A percentile compares a stretch with the other conserved stretches of the same genome.
Conservation (phyloP, 2,888 invertebrate genomes). For the Anagyrus pseudococci region DNA sequence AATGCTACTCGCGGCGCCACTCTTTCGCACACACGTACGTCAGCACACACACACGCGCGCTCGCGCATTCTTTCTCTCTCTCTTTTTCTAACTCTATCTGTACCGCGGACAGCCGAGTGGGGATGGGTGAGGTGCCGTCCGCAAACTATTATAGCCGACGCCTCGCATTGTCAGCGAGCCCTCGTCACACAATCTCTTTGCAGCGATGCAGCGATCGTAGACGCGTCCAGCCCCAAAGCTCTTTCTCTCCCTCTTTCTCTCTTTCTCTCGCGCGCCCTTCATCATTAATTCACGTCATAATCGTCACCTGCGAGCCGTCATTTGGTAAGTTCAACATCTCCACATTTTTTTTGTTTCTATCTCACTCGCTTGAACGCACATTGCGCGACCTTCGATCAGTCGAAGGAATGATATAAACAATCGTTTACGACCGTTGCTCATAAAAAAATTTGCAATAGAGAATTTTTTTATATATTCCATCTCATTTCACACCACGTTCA, state of each 20-base stretch:
- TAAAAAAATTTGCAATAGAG: no score
- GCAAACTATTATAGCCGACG: slow-evolving; percentile 21
- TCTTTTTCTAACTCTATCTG: slow-evolving; percentile 1
- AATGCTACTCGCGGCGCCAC: no score
- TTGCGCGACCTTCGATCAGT: no score
- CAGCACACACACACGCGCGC: slow-evolving; percentile 14
- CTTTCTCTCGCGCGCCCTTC: not conserved
- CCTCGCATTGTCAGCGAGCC: slow-evolving; percentile 28
- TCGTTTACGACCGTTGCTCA: no score
- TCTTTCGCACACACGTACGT: not conserved
- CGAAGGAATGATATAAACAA: no score
- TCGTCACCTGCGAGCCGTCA: not conserved
- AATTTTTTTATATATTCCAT: no score
- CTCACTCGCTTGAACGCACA: no score
- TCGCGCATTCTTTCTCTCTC: not conserved
- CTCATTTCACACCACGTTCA: no score
- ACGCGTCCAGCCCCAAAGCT: slow-evolving; percentile 2
- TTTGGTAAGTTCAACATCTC: not conserved
- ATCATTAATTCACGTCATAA: not conserved
- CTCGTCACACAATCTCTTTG: not conserved
- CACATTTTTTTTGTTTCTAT: no score
- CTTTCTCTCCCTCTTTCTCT: not conserved
- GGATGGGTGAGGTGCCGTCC: not conserved
- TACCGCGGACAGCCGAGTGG: not conserved
- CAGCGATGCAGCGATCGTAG: slow-evolving; percentile 8